Base-by-base conservation (phyloP, 2,113 vertebrate genomes). In the Picathartes gymnocephalus region DNA sequence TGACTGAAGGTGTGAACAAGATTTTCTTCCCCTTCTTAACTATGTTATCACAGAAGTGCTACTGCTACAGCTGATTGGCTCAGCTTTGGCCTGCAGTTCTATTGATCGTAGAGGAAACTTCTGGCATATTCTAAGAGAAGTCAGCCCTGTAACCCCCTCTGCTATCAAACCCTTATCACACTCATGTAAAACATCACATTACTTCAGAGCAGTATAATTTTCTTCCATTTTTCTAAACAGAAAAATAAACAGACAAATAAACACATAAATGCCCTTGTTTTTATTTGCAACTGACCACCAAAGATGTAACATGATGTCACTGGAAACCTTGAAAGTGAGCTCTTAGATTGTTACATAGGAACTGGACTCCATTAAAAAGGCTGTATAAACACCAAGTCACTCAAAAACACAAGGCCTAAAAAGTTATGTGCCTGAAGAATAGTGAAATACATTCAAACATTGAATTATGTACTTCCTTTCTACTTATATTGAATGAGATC, bases 1-100 rank as follows among this genome's bases (percentile, higher is more conserved):
- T 3, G 2, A 18, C 5, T 45, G 30, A 35, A 37, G 9, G 6
- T 60, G 2, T 7, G 7, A 31, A 50, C 10, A 10, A n/a, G 9
- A 9, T 61, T 72, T 76, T 61, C 3, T 42, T 5, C 10, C 17
- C 1, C 9, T 57, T 86, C 44, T 53, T 62, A 48, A 31, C 22
- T 28, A 4, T 31, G 8, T 47, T 81, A 30, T 27, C 24, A 11
- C 18, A 62, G 23, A 42, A 13, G 5, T 4, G 3, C 6, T 85
- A 25, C 21, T 53, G 33, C 39, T 12, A 2, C 14, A 0, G 2
- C 15, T 58, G 31, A 28, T 12, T 27, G 16, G 3, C 7, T 85
- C 7, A 16, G 10, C 24, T 42, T 72, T 48, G 16, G 6, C 23
- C 44, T 91, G 23, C 1, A 6, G 15, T 19, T 84, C 23, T 68